phyloP scores from a whole-genome alignment of 2,797 vertebrate genomes.

The Semaprochilodus insignis region DNA sequence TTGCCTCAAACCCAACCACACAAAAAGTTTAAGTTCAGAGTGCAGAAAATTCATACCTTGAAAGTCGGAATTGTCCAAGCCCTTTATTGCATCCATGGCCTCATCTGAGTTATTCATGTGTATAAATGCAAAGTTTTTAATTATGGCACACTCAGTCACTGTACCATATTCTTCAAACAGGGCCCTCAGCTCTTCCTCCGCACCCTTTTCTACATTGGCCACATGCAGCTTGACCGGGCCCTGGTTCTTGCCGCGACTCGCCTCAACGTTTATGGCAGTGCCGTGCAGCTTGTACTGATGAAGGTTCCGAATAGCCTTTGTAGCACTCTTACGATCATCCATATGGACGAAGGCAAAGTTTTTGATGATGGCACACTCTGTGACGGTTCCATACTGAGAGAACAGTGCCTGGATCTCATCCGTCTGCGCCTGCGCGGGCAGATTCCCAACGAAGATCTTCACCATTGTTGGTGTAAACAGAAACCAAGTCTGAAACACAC shows the following conservation, averaged over 20 bases:
- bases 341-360: slow-evolving; percentile 86
- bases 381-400: slow-evolving; percentile 77
- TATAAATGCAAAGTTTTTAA: slow-evolving; percentile 85
- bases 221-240: slow-evolving; percentile 81
- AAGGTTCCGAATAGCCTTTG: slow-evolving; percentile 81
- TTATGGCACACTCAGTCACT: slow-evolving; percentile 78
- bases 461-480: slow-evolving; percentile 72
- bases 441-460: slow-evolving; percentile 86
- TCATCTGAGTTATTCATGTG: slow-evolving; percentile 83
- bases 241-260: slow-evolving; percentile 79
- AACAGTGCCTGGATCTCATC: slow-evolving; percentile 82
- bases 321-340: slow-evolving; percentile 82
- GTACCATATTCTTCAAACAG: slow-evolving; percentile 82
- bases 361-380: slow-evolving; percentile 84
- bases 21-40: neutral
- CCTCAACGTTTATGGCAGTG: slow-evolving; percentile 82
- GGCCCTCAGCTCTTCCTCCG: slow-evolving; percentile 73
- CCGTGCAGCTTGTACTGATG: slow-evolving; percentile 78
- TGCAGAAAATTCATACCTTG: slow-evolving; percentile 68
- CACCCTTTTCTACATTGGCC: slow-evolving; percentile 82
- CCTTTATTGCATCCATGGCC: slow-evolving; percentile 82
- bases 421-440: slow-evolving; percentile 76
- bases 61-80: slow-evolving; percentile 80
- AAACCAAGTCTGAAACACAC: slow-evolving; percentile 42
- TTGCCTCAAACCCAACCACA: neutral